phyloP scores from a whole-genome alignment of 2,797 vertebrate species.

The Sphenodon punctatus region DNA sequence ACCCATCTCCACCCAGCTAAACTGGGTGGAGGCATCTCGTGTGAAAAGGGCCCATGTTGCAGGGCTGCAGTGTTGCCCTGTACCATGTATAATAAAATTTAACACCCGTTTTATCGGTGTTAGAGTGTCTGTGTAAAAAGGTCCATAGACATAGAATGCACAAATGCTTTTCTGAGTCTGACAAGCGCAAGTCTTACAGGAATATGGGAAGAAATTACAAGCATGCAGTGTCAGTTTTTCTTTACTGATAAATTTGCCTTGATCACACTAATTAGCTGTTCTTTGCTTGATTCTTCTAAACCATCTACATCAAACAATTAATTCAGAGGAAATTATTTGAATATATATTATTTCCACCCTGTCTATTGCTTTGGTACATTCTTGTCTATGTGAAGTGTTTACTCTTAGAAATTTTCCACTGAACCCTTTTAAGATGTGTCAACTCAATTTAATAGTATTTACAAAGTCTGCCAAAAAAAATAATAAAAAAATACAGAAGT shows the following conservation, averaged over 20 bases:
- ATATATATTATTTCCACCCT: not conserved
- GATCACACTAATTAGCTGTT: not conserved
- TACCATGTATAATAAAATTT: too few species aligned
- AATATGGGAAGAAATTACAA: not conserved
- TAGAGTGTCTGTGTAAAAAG: too few species aligned
- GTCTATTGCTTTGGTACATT: not conserved
- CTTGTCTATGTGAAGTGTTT: not conserved
- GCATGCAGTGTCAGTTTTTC: not conserved
- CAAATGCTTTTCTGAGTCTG: not conserved
- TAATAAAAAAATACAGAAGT: too few species aligned
- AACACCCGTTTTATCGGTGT: too few species aligned
- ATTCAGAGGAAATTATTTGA: not conserved
- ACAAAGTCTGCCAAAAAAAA: too few species aligned
- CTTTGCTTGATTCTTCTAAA: not conserved
- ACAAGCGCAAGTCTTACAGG: not conserved
- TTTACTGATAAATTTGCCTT: conserved; percentile 19
- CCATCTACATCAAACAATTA: not conserved
- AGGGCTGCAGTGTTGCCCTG: too few species aligned
- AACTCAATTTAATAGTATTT: too few species aligned
- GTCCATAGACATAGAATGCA: too few species aligned
- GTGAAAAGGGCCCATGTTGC: too few species aligned
- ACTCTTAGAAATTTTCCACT: not conserved
- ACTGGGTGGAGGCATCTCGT: too few species aligned
- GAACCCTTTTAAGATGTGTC: conserved; percentile 1
- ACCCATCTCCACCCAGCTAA: too few species aligned